A percentile compares a stretch with the other conserved stretches of the same genome.
Evolutionary conservation across 2,888 invertebrate genomes (phyloP).

Genomic region (Synanthedon formicaeformis): DNA sequence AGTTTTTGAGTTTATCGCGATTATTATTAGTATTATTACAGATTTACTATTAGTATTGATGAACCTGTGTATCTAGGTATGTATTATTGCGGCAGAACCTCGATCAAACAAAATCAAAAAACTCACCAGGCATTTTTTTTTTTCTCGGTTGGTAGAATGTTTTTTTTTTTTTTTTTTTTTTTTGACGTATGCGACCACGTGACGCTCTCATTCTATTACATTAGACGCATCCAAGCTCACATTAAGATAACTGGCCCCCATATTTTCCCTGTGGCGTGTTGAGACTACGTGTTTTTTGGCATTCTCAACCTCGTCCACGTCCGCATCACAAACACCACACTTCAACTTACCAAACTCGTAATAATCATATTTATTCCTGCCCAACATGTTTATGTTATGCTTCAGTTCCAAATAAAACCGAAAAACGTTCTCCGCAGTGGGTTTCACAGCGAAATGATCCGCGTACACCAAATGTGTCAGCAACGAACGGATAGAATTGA

Average conservation of each 20-base stretch:
- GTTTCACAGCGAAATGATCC: constrained; percentile 42
- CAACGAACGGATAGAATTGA: constrained; percentile 48
- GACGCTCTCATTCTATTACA: constrained; percentile 42
- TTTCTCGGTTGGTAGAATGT: no score
- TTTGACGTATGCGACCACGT: neutral
- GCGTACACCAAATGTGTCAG: constrained; percentile 51
- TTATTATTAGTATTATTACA: no score
- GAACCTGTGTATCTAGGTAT: no score
- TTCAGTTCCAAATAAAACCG: constrained; percentile 59
- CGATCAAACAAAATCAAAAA: no score
- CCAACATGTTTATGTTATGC: constrained; percentile 55
- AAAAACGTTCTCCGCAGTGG: constrained; percentile 46
- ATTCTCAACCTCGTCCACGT: constrained; percentile 47
- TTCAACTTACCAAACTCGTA: constrained; percentile 49
- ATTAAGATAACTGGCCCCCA: constrained; percentile 60
- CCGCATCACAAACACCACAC: constrained; percentile 53
- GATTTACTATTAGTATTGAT: no score
- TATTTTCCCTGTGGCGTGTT: constrained; percentile 48
- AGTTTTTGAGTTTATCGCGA: no score
- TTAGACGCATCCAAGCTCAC: constrained; percentile 37
- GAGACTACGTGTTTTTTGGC: constrained; percentile 58
- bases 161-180: no score
- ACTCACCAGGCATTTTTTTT: no score
- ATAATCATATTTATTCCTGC: constrained; percentile 52
- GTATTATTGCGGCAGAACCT: no score